Conservation (phyloP, 2,888 invertebrate species). For the Cryptus viduatorius region DNA sequence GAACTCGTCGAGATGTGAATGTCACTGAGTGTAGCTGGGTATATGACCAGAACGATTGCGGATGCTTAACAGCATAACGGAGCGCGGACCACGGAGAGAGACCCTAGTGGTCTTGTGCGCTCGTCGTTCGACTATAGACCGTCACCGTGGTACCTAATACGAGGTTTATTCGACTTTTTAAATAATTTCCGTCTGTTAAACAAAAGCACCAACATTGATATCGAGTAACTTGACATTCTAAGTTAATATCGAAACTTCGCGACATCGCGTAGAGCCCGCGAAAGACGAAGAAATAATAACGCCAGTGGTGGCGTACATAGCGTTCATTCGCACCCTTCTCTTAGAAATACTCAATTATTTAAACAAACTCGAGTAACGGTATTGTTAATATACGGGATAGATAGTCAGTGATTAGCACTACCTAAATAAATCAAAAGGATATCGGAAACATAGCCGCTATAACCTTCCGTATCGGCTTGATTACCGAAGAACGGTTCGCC, state of each 20-base stretch:
- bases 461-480: neutral
- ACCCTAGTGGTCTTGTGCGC: constrained; percentile 45
- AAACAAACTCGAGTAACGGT: constrained; percentile 15
- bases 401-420: neutral
- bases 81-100: constrained; percentile 69
- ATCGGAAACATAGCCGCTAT: neutral
- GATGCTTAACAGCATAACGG: neutral
- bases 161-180: neutral
- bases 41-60: neutral
- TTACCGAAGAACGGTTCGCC: neutral
- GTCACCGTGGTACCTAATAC: constrained; percentile 26
- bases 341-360: constrained; percentile 54
- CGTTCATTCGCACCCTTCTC: constrained; percentile 42
- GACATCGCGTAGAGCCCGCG: too few relatives aligned
- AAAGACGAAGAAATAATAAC: neutral
- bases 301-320: constrained; percentile 16
- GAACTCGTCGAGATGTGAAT: neutral
- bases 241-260: neutral
- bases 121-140: neutral
- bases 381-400: neutral
- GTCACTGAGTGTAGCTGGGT: neutral
- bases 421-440: neutral
- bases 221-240: constrained; percentile 13
- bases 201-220: neutral
- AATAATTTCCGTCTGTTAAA: neutral